A percentile compares a stretch with the other conserved stretches of the same genome.
Conservation (phyloP, 2,113 vertebrate genomes). For the Coryphaenoides rupestris region DNA sequence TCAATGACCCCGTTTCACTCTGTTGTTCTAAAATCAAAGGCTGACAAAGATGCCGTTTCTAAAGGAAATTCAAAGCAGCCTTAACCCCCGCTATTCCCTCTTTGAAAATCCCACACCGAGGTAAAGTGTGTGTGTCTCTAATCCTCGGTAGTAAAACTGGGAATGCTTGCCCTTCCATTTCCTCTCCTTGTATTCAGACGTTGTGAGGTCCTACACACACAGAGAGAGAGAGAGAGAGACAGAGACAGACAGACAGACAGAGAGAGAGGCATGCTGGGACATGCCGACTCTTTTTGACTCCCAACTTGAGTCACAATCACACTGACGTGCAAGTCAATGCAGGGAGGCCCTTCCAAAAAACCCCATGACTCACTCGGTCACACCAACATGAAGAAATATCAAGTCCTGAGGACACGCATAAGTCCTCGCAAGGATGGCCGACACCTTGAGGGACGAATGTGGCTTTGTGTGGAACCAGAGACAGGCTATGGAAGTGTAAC, state of each 20-base stretch:
- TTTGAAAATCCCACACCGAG: constrained; percentile 22
- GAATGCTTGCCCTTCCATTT: constrained; percentile 20
- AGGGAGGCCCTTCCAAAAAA: neutral
- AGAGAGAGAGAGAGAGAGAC: neutral
- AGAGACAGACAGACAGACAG: too few species aligned
- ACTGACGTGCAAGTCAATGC: neutral
- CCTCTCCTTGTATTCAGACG: constrained; percentile 20
- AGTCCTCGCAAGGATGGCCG: too few species aligned
- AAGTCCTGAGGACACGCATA: too few species aligned
- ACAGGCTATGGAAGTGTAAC: too few species aligned
- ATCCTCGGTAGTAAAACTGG: constrained; percentile 22
- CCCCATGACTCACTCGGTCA: too few species aligned
- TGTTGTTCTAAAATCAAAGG: neutral
- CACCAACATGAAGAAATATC: too few species aligned
- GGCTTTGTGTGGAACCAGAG: too few species aligned
- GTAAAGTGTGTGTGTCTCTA: neutral
- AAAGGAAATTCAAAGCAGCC: constrained; percentile 3
- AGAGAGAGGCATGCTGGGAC: constrained; percentile 25
- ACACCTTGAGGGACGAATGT: too few species aligned
- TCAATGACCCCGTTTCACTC: neutral
- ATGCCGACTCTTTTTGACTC: constrained; percentile 21
- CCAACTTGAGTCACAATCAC: constrained; percentile 4
- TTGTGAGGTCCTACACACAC: neutral
- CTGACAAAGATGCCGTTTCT: constrained; percentile 11
- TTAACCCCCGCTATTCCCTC: constrained; percentile 21